These are phyloP conservation scores for Xestia ashworthii DNA, from an alignment of 2,888 invertebrate genomes.

Conservation along the genomic window DNA sequence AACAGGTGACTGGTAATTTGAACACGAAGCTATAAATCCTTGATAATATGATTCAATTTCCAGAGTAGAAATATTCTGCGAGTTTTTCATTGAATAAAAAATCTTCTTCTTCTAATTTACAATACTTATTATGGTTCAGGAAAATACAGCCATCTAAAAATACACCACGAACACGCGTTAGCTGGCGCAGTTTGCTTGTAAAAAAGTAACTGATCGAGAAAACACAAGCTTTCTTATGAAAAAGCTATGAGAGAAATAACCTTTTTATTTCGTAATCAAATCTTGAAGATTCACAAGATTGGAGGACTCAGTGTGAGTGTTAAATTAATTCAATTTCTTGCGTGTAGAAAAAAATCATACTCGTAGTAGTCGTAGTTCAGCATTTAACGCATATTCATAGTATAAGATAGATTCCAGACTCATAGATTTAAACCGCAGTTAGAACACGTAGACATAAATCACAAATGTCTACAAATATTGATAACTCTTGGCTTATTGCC, in stretches of 20 bases:
- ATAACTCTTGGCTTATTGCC: background rate
- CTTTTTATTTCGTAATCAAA: background rate
- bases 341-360: background rate
- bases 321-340: background rate
- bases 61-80: slow-evolving; percentile 3
- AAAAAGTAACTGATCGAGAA: background rate
- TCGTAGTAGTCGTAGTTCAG: no score
- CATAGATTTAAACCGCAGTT: background rate
- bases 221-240: background rate
- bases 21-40: slow-evolving; percentile 8
- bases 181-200: background rate
- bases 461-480: background rate
- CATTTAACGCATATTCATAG: no score
- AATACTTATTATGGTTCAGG: background rate
- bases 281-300: background rate
- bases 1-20: slow-evolving; percentile 30
- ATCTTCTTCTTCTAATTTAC: background rate
- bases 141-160: background rate
- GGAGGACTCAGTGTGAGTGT: background rate
- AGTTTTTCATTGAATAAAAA: background rate
- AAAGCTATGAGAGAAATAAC: background rate
- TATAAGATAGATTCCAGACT: background rate
- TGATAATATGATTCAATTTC: background rate
- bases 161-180: background rate
- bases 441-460: background rate